Evolutionary conservation across 2,888 invertebrate genomes (phyloP).

Genomic region (Eledone cirrhosa): DNA sequence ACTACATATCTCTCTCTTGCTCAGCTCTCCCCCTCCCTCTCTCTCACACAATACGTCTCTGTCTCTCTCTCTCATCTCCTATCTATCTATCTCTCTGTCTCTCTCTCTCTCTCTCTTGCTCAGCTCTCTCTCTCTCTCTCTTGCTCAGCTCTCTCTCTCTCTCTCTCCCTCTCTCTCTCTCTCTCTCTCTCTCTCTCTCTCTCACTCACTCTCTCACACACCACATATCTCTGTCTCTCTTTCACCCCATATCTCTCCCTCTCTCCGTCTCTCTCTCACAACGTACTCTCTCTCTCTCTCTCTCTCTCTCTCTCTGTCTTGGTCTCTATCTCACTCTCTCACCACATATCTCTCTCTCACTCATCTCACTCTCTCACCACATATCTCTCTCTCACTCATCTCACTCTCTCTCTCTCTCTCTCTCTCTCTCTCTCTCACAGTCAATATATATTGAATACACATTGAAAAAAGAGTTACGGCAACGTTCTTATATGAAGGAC

Average conservation of each 20-base stretch:
- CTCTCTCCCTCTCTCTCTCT: not conserved
- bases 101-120: not conserved
- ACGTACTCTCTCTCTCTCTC: not conserved
- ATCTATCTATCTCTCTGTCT: not conserved
- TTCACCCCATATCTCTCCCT: not conserved
- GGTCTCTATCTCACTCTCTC: not conserved
- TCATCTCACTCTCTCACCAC: too few relatives aligned
- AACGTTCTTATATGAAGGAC: too few relatives aligned
- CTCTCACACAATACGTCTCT: too few relatives aligned
- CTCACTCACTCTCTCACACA: not conserved
- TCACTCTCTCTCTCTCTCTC: not conserved
- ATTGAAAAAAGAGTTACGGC: too few relatives aligned
- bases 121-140: too few relatives aligned
- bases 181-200: not conserved
- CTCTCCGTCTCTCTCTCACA: not conserved
- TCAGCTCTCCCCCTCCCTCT: too few relatives aligned
- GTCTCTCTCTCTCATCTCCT: too few relatives aligned
- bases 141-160: not conserved
- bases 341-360: too few relatives aligned
- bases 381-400: not conserved
- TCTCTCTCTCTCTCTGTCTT: not conserved
- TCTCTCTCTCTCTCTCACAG: not conserved
- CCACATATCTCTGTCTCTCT: not conserved
- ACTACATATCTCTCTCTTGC: too few relatives aligned
- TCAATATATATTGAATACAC: too few relatives aligned